Percentiles rank a stretch among this genome's conserved stretches.
Conservation (phyloP, 2,888 invertebrate genomes). For the Leptinotarsa tumamoca region DNA sequence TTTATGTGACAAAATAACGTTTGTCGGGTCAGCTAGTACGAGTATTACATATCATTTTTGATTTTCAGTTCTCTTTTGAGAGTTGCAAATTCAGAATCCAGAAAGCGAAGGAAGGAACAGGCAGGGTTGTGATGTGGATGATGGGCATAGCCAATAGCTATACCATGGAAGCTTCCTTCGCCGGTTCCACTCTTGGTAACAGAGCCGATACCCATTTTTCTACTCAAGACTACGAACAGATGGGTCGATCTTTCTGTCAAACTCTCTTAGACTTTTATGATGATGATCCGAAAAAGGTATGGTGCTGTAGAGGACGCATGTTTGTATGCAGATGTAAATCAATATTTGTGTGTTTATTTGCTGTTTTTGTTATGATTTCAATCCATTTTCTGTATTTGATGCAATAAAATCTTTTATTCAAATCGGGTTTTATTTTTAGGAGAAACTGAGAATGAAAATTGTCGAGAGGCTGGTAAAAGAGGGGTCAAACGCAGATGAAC, state of each 20-base stretch:
- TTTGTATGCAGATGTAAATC: background rate
- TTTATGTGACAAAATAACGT: too few relatives aligned
- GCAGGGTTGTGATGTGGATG: constrained; percentile 94
- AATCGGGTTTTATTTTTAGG: constrained; percentile 68
- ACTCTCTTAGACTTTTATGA: constrained; percentile 92
- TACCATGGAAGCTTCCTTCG: constrained; percentile 95
- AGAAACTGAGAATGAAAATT: constrained; percentile 83
- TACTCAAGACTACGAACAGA: constrained; percentile 80
- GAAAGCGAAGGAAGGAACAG: constrained; percentile 94
- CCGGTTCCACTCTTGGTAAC: constrained; percentile 87
- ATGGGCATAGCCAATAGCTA: constrained; percentile 95
- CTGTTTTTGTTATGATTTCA: constrained; percentile 11
- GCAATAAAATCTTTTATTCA: constrained; percentile 33
- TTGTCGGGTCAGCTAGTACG: too few relatives aligned
- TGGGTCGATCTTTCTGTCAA: constrained; percentile 92
- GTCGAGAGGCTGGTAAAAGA: constrained; percentile 82
- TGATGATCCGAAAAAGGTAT: constrained; percentile 84
- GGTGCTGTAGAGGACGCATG: background rate
- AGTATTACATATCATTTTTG: too few relatives aligned
- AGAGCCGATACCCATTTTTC: constrained; percentile 88
- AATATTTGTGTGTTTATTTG: constrained; percentile 11
- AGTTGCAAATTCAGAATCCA: constrained; percentile 95
- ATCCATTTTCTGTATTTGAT: constrained; percentile 22
- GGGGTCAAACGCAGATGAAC: constrained; percentile 90
- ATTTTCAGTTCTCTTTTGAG: constrained; percentile 88